phyloP scores from a whole-genome alignment of 2,113 vertebrate genomes.

The Clarias gariepinus region DNA sequence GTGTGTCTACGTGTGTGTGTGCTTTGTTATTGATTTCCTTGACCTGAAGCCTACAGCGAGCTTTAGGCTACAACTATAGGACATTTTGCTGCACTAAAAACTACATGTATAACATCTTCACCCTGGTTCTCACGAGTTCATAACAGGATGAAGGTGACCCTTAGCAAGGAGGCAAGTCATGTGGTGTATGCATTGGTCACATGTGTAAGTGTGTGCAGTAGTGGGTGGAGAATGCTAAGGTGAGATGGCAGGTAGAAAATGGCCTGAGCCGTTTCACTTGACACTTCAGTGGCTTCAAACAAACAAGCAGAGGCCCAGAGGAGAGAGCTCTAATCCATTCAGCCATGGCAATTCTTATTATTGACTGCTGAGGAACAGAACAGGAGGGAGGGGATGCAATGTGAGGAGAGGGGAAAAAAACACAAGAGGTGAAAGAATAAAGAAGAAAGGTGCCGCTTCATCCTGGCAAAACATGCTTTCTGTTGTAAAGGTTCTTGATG shows the following conservation, averaged over 20 bases:
- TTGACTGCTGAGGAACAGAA: slow-evolving; percentile 70
- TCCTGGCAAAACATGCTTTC: neutral
- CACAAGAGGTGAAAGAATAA: slow-evolving; percentile 2
- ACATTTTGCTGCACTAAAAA: neutral
- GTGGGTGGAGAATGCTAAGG: slow-evolving; percentile 61
- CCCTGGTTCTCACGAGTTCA: neutral
- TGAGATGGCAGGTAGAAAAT: slow-evolving; percentile 69
- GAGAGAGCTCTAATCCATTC: slow-evolving; percentile 75
- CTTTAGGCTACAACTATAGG: slow-evolving; percentile 32
- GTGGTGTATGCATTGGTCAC: neutral
- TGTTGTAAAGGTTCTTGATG: slow-evolving; percentile 8
- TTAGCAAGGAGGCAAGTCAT: neutral
- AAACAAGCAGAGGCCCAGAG: slow-evolving; percentile 68
- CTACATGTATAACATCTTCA: neutral
- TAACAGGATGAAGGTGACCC: slow-evolving; percentile 19
- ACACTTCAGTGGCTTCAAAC: slow-evolving; percentile 72
- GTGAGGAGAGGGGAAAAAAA: neutral
- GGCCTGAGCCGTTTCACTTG: slow-evolving; percentile 73
- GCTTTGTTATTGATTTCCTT: slow-evolving; percentile 36
- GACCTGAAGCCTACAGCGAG: slow-evolving; percentile 38
- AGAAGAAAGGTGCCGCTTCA: neutral
- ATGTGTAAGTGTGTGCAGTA: neutral
- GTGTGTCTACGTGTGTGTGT: slow-evolving; percentile 36
- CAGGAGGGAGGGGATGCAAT: slow-evolving; percentile 1
- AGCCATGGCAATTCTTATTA: slow-evolving; percentile 79